These are phyloP conservation scores for Conus betulinus DNA, from an alignment of 1,140 invertebrate species.

Conservation along the genomic window DNA sequence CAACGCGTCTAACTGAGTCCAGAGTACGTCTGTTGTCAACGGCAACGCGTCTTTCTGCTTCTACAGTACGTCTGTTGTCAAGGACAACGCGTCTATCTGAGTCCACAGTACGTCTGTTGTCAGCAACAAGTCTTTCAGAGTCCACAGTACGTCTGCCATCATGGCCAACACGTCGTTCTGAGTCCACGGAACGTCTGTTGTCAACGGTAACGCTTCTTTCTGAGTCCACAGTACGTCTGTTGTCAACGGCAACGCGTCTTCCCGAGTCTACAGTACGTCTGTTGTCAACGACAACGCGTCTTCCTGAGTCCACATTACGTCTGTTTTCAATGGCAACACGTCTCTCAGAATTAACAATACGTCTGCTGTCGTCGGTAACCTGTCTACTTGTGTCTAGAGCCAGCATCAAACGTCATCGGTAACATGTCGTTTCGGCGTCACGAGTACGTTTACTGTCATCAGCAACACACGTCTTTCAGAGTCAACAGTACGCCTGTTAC, in stretches of 20 bases:
- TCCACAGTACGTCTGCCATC: neutral
- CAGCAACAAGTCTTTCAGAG: neutral
- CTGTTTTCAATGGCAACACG: no score
- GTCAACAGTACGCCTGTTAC: neutral
- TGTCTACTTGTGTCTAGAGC: neutral
- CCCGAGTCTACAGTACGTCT: neutral
- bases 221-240: neutral
- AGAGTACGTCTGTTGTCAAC: neutral
- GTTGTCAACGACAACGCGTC: neutral
- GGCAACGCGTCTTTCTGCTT: neutral
- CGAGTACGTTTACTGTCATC: no score
- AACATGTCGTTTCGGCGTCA: no score
- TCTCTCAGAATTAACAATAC: neutral
- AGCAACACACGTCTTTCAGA: no score
- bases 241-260: neutral
- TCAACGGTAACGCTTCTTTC: neutral
- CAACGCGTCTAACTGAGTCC: neutral
- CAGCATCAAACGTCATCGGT: no score
- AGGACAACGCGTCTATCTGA: neutral
- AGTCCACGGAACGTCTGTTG: neutral
- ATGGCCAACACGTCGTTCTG: neutral
- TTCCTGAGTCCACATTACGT: neutral
- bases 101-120: neutral
- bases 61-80: neutral
- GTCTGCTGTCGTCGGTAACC: neutral